A percentile compares a stretch with the other conserved stretches of the same genome.
These are phyloP conservation scores for Asteroscopus sphinx DNA, from an alignment of 2,888 invertebrate genomes.

Conservation along the genomic window DNA sequence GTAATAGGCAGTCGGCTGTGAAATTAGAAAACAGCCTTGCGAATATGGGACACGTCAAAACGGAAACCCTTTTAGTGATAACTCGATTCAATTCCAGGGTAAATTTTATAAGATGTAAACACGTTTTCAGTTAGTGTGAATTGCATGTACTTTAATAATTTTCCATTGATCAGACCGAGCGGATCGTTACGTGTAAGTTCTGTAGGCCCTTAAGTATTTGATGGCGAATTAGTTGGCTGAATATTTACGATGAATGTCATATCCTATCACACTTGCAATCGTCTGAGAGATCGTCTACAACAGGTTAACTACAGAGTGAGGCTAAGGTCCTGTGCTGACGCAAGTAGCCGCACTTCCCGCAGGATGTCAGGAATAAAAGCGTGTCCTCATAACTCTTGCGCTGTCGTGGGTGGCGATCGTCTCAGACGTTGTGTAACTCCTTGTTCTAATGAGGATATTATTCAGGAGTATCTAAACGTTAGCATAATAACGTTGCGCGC, in stretches of 20 bases:
- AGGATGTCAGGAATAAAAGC: conserved; percentile 89
- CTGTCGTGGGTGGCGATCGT: conserved; percentile 81
- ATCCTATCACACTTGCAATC: conserved; percentile 75
- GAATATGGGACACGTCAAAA: conserved; percentile 61
- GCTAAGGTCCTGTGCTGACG: conserved; percentile 84
- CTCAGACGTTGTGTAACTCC: conserved; percentile 79
- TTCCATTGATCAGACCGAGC: conserved; percentile 9
- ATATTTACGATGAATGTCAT: conserved; percentile 66
- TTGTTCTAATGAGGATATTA: conserved; percentile 84
- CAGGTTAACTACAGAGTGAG: conserved; percentile 67
- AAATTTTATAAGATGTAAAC: conserved; percentile 52
- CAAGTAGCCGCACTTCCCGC: conserved; percentile 85
- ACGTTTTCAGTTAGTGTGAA: conserved; percentile 42
- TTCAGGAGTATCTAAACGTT: conserved; percentile 75
- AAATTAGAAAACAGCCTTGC: conserved; percentile 73
- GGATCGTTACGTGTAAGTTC: conserved; percentile 8
- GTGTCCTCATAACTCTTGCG: conserved; percentile 86
- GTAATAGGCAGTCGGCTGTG: conserved; percentile 66
- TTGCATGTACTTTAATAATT: conserved; percentile 36
- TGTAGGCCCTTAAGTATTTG: conserved; percentile 56
- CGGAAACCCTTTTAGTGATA: conserved; percentile 63
- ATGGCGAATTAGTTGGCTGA: conserved; percentile 61
- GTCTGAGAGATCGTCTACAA: conserved; percentile 83
- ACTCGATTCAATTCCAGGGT: conserved; percentile 55
- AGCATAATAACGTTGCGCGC: conserved; percentile 63